Percentiles rank a stretch among this genome's conserved stretches.
Evolutionary conservation across 2,113 vertebrate species (phyloP).

Genomic region (Recurvirostra avosetta): DNA sequence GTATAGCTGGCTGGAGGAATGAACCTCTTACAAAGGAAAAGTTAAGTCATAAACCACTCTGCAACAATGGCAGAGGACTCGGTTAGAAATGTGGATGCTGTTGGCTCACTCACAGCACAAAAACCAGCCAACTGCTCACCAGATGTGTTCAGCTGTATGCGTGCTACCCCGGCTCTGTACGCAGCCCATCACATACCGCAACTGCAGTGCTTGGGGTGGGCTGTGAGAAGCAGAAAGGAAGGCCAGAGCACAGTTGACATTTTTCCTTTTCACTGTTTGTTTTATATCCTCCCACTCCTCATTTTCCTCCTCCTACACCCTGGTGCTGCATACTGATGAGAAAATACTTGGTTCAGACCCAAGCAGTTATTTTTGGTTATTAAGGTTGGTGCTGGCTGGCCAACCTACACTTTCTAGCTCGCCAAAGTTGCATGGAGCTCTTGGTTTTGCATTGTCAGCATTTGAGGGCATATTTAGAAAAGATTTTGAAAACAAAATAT

Average conservation of each 20-base stretch:
- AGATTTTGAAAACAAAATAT: background rate
- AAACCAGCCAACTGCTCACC: constrained; percentile 18
- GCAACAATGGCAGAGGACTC: background rate
- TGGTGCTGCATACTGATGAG: constrained; percentile 31
- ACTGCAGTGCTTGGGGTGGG: background rate
- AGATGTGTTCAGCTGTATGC: constrained; percentile 23
- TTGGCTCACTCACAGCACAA: background rate
- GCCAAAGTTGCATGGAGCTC: background rate
- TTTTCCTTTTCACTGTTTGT: constrained; percentile 37
- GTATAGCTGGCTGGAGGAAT: background rate
- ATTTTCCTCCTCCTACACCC: constrained; percentile 29
- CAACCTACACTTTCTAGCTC: background rate
- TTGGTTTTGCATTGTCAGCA: background rate
- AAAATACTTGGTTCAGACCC: constrained; percentile 32
- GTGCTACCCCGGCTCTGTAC: background rate
- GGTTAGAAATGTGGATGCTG: background rate
- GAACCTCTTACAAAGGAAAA: background rate
- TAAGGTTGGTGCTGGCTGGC: constrained; percentile 2
- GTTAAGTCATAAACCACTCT: background rate
- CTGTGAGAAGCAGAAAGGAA: constrained; percentile 33
- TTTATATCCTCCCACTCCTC: constrained; percentile 52
- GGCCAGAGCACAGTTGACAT: background rate
- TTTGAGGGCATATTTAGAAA: background rate
- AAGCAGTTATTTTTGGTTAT: constrained; percentile 23
- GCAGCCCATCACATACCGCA: background rate